Percentiles rank a stretch among this genome's conserved stretches.
Evolutionary conservation across 2,888 invertebrate genomes (phyloP).

Genomic region (Machimus atricapillus): DNA sequence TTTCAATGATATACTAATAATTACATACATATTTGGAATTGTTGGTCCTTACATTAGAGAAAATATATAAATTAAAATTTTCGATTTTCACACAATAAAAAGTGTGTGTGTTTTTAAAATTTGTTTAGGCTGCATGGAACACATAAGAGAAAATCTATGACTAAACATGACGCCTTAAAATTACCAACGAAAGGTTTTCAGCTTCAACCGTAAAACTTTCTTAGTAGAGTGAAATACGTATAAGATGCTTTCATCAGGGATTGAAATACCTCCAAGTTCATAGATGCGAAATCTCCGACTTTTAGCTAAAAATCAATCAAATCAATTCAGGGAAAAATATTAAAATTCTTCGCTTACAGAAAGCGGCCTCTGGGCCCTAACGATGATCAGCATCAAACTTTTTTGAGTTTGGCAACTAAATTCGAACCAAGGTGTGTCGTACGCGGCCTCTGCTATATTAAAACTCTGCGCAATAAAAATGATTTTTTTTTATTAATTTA

Average conservation of each 20-base stretch:
- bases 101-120: too few species aligned
- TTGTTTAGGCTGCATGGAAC: too few species aligned
- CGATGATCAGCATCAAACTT: conserved; percentile 10
- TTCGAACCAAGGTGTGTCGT: conserved; percentile 25
- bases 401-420: not conserved
- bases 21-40: too few species aligned
- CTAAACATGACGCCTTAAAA: too few species aligned
- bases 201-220: conserved; percentile 53
- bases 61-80: too few species aligned
- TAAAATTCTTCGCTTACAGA: not conserved
- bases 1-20: too few species aligned
- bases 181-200: not conserved
- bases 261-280: conserved; percentile 42
- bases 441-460: conserved; percentile 24
- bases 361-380: conserved; percentile 26
- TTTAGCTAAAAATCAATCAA: not conserved
- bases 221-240: conserved; percentile 41
- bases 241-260: conserved; percentile 37
- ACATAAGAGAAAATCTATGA: too few species aligned
- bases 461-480: conserved; percentile 7
- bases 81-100: too few species aligned
- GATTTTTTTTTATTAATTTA: not conserved
- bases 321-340: not conserved
- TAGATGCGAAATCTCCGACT: conserved; percentile 38
- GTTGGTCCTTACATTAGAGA: too few species aligned